Percentiles rank a stretch among this genome's conserved stretches.
Conservation (phyloP, 1,140 invertebrate genomes). For the Bombus pascuorum region DNA sequence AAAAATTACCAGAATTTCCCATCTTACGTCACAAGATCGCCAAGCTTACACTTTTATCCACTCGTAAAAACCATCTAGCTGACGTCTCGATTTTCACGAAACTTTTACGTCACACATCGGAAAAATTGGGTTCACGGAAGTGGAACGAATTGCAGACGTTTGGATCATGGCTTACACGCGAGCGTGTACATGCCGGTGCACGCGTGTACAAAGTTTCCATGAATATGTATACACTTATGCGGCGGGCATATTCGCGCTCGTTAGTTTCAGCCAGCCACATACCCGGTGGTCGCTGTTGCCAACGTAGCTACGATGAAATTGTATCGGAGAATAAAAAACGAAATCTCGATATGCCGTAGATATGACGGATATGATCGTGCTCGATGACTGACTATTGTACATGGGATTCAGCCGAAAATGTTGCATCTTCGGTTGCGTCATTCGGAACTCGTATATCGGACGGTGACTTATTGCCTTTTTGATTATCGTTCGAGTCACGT, state of each 20-base stretch:
- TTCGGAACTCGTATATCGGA: not conserved
- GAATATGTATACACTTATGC: constrained; percentile 55
- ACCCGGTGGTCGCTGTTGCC: constrained; percentile 23
- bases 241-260: constrained; percentile 50
- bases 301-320: constrained; percentile 25
- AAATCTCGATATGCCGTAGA: too few species aligned
- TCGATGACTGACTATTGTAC: too few species aligned
- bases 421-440: not conserved
- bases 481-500: not conserved
- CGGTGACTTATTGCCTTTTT: not conserved
- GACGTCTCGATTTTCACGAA: not conserved
- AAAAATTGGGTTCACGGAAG: constrained; percentile 39
- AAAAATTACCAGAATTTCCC: too few species aligned
- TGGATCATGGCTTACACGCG: constrained; percentile 20
- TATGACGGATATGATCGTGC: too few species aligned
- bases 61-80: too few species aligned
- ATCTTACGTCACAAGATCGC: too few species aligned
- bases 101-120: constrained; percentile 10
- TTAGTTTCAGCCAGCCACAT: constrained; percentile 47
- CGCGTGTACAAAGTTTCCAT: not conserved
- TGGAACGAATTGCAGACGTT: constrained; percentile 33
- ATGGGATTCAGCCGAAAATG: not conserved
- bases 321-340: constrained; percentile 21
- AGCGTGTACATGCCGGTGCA: constrained; percentile 14
- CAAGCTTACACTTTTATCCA: not conserved